phyloP scores from a whole-genome alignment of 2,797 vertebrate species.

The Tamandua tetradactyla region DNA sequence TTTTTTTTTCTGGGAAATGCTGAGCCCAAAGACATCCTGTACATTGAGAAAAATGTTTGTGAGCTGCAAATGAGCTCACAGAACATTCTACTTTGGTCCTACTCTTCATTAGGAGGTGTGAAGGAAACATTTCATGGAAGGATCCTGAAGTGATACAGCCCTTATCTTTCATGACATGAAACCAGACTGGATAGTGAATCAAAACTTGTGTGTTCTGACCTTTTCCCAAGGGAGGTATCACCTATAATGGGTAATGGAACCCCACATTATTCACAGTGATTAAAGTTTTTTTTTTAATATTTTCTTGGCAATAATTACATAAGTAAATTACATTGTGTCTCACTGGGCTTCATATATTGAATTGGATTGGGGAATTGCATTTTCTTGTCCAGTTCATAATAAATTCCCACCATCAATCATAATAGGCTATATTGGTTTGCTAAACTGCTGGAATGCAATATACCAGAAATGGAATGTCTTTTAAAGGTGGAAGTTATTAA shows the following conservation, averaged over 20 bases:
- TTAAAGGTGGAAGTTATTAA: too few species aligned
- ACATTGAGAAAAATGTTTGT: conserved; percentile 33
- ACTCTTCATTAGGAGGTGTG: neutral
- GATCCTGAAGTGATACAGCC: conserved; percentile 1
- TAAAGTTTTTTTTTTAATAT: conserved; percentile 68
- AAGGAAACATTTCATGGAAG: neutral
- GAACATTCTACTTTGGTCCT: neutral
- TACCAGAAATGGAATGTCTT: too few species aligned
- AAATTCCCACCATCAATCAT: neutral
- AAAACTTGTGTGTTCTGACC: conserved; percentile 14
- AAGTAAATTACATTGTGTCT: conserved; percentile 64
- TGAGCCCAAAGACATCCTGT: neutral
- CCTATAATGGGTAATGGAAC: conserved; percentile 46
- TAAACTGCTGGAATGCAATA: too few species aligned
- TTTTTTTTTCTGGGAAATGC: neutral
- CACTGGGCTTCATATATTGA: conserved; percentile 29
- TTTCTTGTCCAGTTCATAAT: conserved; percentile 53
- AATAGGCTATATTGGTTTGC: neutral
- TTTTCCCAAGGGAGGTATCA: conserved; percentile 45
- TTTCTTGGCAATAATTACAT: conserved; percentile 69
- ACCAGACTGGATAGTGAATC: conserved; percentile 31
- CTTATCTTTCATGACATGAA: conserved; percentile 35
- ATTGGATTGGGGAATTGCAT: conserved; percentile 43
- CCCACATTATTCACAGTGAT: conserved; percentile 47
- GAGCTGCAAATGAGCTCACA: neutral